Conservation (phyloP, 1,140 invertebrate genomes). For the Cataglyphis hispanica region DNA sequence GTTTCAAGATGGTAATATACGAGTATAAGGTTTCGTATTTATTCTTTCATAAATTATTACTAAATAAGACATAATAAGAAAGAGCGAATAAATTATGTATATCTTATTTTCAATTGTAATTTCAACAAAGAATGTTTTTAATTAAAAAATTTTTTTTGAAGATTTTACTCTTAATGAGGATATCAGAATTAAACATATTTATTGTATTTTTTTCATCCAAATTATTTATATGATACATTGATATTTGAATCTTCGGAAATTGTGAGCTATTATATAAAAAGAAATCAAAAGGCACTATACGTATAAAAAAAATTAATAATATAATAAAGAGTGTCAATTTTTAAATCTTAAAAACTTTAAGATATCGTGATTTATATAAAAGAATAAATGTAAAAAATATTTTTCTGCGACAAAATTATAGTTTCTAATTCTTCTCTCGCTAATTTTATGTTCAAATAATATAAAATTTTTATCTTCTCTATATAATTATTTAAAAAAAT, state of each 20-base stretch:
- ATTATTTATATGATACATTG: neutral
- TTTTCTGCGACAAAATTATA: neutral
- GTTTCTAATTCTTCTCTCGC: neutral
- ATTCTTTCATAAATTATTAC: constrained; percentile 8
- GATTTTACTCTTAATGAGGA: neutral
- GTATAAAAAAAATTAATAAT: neutral
- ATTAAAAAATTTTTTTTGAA: neutral
- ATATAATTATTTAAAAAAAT: neutral
- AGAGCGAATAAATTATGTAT: neutral
- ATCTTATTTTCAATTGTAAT: neutral
- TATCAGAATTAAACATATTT: neutral
- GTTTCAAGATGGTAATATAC: constrained; percentile 3
- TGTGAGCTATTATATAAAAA: neutral
- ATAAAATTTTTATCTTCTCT: neutral
- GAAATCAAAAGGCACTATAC: neutral
- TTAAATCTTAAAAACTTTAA: neutral
- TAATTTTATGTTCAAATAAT: constrained; percentile 1
- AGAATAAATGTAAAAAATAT: no score
- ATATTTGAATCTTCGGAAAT: neutral
- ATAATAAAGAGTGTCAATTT: neutral
- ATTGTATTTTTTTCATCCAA: neutral
- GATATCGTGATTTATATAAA: neutral
- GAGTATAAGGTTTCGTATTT: neutral
- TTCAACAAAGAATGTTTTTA: neutral
- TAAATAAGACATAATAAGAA: neutral